Base-by-base conservation (phyloP, 2,888 invertebrate genomes). In the Dusona sp. region DNA sequence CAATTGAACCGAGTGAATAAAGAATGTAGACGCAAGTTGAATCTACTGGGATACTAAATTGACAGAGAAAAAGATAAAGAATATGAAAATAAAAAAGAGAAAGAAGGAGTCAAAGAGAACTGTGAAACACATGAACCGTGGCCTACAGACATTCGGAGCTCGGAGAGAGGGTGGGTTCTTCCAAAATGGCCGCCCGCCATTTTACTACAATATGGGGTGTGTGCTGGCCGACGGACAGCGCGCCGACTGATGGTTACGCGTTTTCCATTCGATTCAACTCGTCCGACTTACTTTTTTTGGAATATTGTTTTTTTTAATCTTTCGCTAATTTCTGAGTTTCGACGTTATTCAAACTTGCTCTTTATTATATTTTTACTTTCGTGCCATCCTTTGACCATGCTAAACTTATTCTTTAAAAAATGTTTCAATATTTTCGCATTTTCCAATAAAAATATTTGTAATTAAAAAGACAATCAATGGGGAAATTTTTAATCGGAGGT, bases 131-230 rank as follows among this genome's bases (percentile, higher is more conserved):
- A 36, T 29, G 61, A 29, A 80, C 73, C 3, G 79, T 25, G 73
- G 36, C 81, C 82, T 82, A 74, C 54, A 29, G 68, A 74, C 48
- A 79, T 79, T 84, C 64, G 33, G 38, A 22, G 68, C 67, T 36
- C 36, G 64, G 25, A 51, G 48, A 74, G 87, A 75, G 86, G 86
- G 86, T 84, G 84, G 84, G 8, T 48, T 87, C 88, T 88, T 90
- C 84, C 91, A 93, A 93, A 93, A 93, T 93, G 93, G 93, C 90
- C 87, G 85, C 80, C 74, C 90, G 91, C 91, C 92, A 93, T 92
- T 92, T 92, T 92, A 80, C 61, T 36, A 80, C 79, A 25, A n/a
- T 36, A 42, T 11, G 36, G 73, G 83, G 80, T 74, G 83, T 72
- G 57, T 77, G 68, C 25, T 57, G 81, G 84, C 87, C 87, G 87